Conservation (phyloP, 2,113 vertebrate genomes). For the Vulpes ferrilata region DNA sequence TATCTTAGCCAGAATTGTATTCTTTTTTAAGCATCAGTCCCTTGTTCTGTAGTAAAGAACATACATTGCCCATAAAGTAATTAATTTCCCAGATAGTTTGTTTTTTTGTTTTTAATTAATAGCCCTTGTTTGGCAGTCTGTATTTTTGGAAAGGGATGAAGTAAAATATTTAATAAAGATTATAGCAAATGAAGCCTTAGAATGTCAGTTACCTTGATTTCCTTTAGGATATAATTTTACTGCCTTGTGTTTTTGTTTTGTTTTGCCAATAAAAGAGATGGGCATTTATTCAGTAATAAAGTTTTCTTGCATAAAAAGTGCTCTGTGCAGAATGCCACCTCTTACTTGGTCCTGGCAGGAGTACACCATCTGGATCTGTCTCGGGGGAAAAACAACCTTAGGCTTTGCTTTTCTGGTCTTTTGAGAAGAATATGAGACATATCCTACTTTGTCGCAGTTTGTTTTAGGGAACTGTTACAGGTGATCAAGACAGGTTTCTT, state of each 20-base stretch:
- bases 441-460: background rate
- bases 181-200: constrained; percentile 66
- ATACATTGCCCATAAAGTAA: constrained; percentile 11
- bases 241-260: background rate
- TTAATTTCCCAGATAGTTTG: constrained; percentile 55
- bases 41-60: constrained; percentile 8
- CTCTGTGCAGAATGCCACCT: background rate
- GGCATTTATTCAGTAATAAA: constrained; percentile 62
- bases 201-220: constrained; percentile 71
- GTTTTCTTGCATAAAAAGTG: constrained; percentile 56
- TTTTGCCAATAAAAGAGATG: constrained; percentile 18
- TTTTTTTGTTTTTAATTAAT: constrained; percentile 55
- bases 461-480: background rate
- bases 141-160: constrained; percentile 62
- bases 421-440: background rate
- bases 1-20: background rate
- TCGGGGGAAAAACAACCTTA: background rate
- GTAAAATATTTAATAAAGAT: constrained; percentile 62
- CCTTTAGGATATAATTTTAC: constrained; percentile 66
- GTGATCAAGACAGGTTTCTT: background rate
- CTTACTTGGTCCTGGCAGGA: background rate
- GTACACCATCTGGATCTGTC: background rate
- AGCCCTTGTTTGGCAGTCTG: constrained; percentile 47
- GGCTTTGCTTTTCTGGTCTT: constrained; percentile 20
- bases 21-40: constrained; percentile 19